phyloP scores from a whole-genome alignment of 2,797 vertebrate genomes.

The Leptatherina wallacei region DNA sequence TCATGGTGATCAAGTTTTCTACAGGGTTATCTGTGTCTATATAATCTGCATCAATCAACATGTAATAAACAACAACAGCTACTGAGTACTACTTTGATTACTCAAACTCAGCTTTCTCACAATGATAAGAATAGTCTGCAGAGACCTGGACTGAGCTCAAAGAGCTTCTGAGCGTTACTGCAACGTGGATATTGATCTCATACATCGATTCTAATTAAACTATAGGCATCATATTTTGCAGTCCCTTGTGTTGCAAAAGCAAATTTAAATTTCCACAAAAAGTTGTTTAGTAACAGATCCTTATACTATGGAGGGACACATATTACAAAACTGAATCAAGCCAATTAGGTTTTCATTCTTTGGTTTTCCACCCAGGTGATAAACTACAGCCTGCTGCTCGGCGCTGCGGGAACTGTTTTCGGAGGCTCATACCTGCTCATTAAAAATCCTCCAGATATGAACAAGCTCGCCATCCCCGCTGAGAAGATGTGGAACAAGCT shows the following conservation, averaged over 20 bases:
- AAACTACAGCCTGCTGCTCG: constrained; percentile 80
- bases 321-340: background rate
- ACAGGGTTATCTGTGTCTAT: too few species aligned
- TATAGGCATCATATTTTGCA: background rate
- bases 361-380: constrained; percentile 82
- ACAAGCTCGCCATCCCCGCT: constrained; percentile 44
- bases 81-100: too few species aligned
- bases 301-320: background rate
- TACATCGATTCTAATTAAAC: background rate
- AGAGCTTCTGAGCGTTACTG: too few species aligned
- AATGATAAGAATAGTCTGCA: too few species aligned
- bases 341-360: background rate
- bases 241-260: background rate
- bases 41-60: too few species aligned
- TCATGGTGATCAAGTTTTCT: too few species aligned
- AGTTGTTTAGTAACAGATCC: too few species aligned
- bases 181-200: too few species aligned
- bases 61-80: too few species aligned
- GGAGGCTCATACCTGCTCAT: constrained; percentile 81
- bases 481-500: constrained; percentile 79
- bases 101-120: too few species aligned
- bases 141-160: too few species aligned
- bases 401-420: constrained; percentile 69
- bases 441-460: constrained; percentile 61
- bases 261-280: too few species aligned